phyloP scores from a whole-genome alignment of 2,797 vertebrate genomes.

The Gymnodraco acuticeps region DNA sequence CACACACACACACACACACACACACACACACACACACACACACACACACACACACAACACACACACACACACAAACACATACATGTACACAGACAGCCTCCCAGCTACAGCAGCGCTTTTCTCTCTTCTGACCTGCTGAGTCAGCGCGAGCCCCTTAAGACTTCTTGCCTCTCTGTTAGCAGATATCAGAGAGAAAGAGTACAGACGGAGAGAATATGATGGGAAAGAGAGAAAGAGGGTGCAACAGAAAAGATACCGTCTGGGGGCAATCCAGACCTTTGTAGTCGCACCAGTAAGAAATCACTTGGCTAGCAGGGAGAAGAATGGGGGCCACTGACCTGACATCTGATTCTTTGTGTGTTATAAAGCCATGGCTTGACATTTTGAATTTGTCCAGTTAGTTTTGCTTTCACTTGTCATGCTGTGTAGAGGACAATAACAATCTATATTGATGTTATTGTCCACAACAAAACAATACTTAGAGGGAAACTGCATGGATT shows the following conservation, averaged over 20 bases:
- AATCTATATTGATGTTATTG: neutral
- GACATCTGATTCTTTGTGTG: conserved; percentile 33
- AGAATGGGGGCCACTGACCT: conserved; percentile 57
- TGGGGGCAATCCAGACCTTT: conserved; percentile 63
- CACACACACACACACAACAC: conserved; percentile 38
- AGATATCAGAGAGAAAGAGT: conserved; percentile 57
- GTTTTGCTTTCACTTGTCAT: conserved; percentile 42
- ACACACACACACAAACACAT: conserved; percentile 40
- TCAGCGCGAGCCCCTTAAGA: conserved; percentile 73
- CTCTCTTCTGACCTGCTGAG: conserved; percentile 78
- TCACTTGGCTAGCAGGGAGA: conserved; percentile 56
- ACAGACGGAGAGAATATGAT: conserved; percentile 35
- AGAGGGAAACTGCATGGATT: neutral
- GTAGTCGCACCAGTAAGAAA: conserved; percentile 59
- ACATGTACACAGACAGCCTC: conserved; percentile 50
- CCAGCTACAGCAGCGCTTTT: conserved; percentile 57
- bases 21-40: conserved; percentile 37
- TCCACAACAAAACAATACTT: neutral
- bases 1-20: conserved; percentile 41
- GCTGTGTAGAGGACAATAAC: neutral
- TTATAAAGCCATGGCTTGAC: conserved; percentile 33
- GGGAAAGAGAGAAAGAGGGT: conserved; percentile 16
- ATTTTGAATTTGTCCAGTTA: conserved; percentile 45
- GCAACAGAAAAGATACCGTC: conserved; percentile 44
- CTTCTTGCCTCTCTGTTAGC: conserved; percentile 47